phyloP scores from a whole-genome alignment of 2,797 vertebrate species.

The Varecia variegata region DNA sequence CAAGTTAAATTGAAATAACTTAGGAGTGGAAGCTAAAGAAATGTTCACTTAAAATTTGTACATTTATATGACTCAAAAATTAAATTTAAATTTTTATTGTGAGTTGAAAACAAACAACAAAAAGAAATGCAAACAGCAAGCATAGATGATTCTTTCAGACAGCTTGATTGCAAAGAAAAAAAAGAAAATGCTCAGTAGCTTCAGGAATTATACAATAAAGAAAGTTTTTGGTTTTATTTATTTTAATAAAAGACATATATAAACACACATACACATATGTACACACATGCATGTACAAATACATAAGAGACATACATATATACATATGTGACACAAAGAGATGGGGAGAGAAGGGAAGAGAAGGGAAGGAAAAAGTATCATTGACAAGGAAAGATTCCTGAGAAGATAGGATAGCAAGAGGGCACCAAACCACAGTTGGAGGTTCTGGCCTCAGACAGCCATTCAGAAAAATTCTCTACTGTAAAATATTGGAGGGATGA shows the following conservation, averaged over 20 bases:
- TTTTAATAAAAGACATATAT: background rate
- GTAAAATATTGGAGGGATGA: background rate
- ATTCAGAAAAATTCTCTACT: background rate
- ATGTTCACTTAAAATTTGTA: no score
- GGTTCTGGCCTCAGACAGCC: background rate
- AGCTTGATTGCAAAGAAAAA: background rate
- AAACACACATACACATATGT: no score
- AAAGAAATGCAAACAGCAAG: background rate
- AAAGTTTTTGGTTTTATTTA: background rate
- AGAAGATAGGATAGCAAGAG: background rate
- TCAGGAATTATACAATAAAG: background rate
- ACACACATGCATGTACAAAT: no score
- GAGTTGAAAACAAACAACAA: no score
- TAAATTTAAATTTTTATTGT: no score
- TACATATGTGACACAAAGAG: rapidly evolving
- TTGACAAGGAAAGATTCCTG: background rate
- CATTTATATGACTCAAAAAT: no score
- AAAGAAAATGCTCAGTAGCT: background rate
- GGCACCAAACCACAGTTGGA: background rate
- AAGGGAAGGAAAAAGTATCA: background rate
- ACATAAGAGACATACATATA: background rate
- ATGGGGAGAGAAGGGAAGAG: background rate
- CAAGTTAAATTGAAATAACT: background rate
- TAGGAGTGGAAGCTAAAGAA: background rate
- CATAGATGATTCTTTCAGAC: background rate